Percentiles rank a stretch among this genome's conserved stretches.
Evolutionary conservation across 2,113 vertebrate species (phyloP).

Genomic region (Acanthisitta chloris): DNA sequence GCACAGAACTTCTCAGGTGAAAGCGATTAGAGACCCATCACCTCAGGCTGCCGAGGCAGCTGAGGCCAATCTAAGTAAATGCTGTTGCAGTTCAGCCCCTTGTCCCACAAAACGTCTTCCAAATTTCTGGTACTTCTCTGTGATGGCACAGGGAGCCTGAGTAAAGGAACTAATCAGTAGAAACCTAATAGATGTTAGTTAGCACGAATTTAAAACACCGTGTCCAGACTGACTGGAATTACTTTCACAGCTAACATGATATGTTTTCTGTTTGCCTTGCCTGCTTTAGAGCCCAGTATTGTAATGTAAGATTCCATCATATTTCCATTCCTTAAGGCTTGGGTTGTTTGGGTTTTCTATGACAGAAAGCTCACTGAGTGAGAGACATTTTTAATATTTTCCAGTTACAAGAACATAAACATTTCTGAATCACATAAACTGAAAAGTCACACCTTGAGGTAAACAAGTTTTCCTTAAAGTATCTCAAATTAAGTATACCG

Average conservation of each 20-base stretch:
- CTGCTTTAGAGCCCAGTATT: not conserved
- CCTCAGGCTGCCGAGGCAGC: not conserved
- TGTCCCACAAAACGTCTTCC: not conserved
- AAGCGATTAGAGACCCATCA: not conserved
- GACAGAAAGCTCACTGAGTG: not conserved
- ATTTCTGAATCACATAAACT: not conserved
- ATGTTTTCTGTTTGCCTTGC: not conserved
- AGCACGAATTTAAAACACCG: not conserved
- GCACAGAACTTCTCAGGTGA: not conserved
- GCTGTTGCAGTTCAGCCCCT: not conserved
- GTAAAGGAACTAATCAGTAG: not conserved
- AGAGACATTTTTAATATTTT: not conserved
- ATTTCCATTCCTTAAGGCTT: not conserved
- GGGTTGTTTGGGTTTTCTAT: not conserved
- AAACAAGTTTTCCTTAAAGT: not conserved
- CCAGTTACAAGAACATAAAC: not conserved
- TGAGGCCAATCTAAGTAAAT: not conserved
- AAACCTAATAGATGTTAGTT: not conserved
- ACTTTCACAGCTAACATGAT: accelerated
- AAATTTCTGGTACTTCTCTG: not conserved
- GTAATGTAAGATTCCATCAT: not conserved
- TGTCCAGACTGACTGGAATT: not conserved
- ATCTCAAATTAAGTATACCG: not conserved
- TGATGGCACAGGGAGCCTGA: not conserved
- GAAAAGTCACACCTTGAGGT: not conserved